A percentile compares a stretch with the other conserved stretches of the same genome.
These are phyloP conservation scores for Falcunculus frontatus DNA, from an alignment of 2,113 vertebrate genomes.

Conservation along the genomic window DNA sequence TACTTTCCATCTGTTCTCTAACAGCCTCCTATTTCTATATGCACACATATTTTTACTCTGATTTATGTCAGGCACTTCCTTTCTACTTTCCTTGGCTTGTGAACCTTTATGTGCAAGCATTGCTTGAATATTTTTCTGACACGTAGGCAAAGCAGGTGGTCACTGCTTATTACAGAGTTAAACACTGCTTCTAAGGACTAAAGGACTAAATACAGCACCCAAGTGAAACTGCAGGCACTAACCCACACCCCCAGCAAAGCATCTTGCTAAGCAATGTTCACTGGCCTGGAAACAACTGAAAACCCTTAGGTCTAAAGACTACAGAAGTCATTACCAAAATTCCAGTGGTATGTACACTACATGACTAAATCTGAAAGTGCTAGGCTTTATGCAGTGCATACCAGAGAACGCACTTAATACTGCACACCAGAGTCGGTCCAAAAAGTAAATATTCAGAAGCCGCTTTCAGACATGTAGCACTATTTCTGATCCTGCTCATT, in stretches of 20 bases:
- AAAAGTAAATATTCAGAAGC: neutral
- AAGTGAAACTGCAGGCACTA: neutral
- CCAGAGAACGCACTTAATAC: neutral
- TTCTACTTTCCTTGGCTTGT: neutral
- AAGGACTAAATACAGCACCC: neutral
- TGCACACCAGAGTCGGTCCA: neutral
- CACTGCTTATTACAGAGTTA: neutral
- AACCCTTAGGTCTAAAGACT: neutral
- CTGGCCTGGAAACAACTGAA: neutral
- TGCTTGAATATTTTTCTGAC: neutral
- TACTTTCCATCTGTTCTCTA: neutral
- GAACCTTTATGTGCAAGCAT: neutral
- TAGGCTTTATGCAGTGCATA: neutral
- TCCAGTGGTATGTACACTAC: neutral
- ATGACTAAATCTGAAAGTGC: neutral
- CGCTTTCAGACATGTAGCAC: neutral
- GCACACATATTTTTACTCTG: neutral
- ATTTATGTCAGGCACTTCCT: neutral
- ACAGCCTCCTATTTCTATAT: neutral
- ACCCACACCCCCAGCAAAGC: neutral
- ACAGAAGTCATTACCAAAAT: neutral
- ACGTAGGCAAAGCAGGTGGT: neutral
- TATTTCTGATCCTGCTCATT: neutral
- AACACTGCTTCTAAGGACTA: neutral
- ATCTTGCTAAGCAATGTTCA: neutral